A percentile compares a stretch with the other conserved stretches of the same genome.
Evolutionary conservation across 2,113 vertebrate species (phyloP).

Genomic region (Hippocampus guttulatus): DNA sequence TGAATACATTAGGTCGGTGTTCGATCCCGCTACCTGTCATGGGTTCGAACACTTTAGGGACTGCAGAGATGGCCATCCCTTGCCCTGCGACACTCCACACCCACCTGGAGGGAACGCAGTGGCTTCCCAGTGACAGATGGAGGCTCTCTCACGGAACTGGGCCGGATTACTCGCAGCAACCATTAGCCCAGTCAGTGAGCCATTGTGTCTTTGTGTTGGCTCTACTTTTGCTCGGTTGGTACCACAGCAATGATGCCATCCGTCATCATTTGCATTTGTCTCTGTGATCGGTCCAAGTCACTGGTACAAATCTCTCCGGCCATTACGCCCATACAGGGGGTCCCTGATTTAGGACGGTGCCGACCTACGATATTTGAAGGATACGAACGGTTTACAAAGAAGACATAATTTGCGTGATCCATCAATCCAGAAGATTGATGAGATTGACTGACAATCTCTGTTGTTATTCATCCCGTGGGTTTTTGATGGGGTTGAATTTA

Average conservation of each 20-base stretch:
- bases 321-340: not conserved
- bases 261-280: slow-evolving; percentile 26
- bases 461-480: too few species aligned
- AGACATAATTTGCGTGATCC: too few species aligned
- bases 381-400: too few species aligned
- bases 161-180: slow-evolving; percentile 54
- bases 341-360: too few species aligned
- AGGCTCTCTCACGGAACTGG: slow-evolving; percentile 48
- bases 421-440: too few species aligned
- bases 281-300: not conserved
- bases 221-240: slow-evolving; percentile 36
- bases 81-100: slow-evolving; percentile 49
- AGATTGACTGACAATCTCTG: too few species aligned
- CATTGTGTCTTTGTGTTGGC: slow-evolving; percentile 50
- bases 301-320: not conserved
- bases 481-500: too few species aligned
- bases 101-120: slow-evolving; percentile 58
- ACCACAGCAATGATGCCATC: slow-evolving; percentile 25
- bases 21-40: slow-evolving; percentile 71
- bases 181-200: slow-evolving; percentile 47
- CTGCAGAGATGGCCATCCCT: slow-evolving; percentile 46
- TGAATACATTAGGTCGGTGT: slow-evolving; percentile 74
- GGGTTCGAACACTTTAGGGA: slow-evolving; percentile 64
- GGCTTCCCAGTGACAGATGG: slow-evolving; percentile 67
- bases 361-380: too few species aligned